Conservation (phyloP, 2,797 vertebrate species). For the Ceryle rudis region DNA sequence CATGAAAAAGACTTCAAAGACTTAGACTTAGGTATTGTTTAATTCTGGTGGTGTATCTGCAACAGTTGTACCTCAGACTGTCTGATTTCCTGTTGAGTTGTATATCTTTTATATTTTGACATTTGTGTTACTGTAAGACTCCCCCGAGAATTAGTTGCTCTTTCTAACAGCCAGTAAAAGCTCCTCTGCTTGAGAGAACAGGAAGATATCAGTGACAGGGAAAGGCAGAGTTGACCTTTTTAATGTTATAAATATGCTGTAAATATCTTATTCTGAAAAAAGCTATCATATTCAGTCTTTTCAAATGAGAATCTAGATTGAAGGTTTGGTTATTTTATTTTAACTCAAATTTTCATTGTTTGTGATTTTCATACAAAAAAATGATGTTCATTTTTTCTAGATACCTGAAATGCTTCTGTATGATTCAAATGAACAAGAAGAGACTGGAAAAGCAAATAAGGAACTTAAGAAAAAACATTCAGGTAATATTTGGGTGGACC, state of each 20-base stretch:
- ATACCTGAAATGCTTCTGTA: slow-evolving; percentile 92
- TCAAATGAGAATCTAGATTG: background rate
- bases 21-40: background rate
- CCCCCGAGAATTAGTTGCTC: background rate
- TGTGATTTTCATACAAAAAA: background rate
- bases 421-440: slow-evolving; percentile 76
- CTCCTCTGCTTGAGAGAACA: background rate
- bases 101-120: background rate
- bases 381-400: slow-evolving; percentile 71
- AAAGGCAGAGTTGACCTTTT: background rate
- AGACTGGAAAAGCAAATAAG: slow-evolving; percentile 72
- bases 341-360: background rate
- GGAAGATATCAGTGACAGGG: background rate
- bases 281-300: background rate
- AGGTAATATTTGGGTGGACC: slow-evolving; percentile 77
- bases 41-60: background rate
- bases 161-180: background rate
- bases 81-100: background rate
- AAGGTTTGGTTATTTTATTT: background rate
- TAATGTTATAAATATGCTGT: background rate
- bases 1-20: background rate
- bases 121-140: background rate
- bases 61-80: background rate
- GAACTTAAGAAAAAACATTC: slow-evolving; percentile 78
- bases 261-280: background rate